Evolutionary conservation across 2,797 vertebrate genomes (phyloP).

Genomic region (Chelon auratus): DNA sequence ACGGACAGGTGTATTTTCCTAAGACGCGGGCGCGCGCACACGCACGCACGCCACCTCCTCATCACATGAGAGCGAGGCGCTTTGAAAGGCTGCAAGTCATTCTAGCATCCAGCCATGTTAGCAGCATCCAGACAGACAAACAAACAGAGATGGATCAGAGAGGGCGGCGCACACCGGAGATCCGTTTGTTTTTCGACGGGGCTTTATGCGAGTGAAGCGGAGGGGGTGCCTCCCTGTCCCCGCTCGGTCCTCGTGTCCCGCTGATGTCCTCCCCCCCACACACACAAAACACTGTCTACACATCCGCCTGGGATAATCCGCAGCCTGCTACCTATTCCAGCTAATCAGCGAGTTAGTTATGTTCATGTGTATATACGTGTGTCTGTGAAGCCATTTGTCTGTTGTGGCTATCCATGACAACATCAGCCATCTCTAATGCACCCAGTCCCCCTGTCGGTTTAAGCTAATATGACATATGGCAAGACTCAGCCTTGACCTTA

Average conservation of each 20-base stretch:
- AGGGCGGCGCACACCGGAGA: constrained; percentile 23
- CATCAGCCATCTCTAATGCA: constrained; percentile 40
- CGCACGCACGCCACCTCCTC: background rate
- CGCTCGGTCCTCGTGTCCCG: constrained; percentile 17
- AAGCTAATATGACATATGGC: constrained; percentile 18
- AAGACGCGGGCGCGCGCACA: background rate
- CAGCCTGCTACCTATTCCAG: constrained; percentile 40
- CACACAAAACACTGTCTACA: constrained; percentile 27
- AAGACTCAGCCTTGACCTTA: constrained; percentile 27
- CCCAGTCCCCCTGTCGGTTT: constrained; percentile 54
- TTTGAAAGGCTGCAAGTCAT: constrained; percentile 77
- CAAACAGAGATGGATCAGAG: constrained; percentile 53
- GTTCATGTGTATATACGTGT: background rate
- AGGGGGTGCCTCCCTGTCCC: constrained; percentile 35
- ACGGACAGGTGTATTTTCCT: constrained; percentile 62
- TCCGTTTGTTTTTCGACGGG: constrained; percentile 14
- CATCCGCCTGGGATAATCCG: constrained; percentile 63
- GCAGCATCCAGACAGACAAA: constrained; percentile 36
- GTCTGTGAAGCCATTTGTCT: constrained; percentile 31
- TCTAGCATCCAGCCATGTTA: constrained; percentile 67
- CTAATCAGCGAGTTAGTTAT: constrained; percentile 52
- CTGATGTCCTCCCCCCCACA: background rate
- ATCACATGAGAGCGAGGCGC: constrained; percentile 15
- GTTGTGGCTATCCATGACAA: constrained; percentile 36
- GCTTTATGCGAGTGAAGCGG: constrained; percentile 28